phyloP scores from a whole-genome alignment of 2,113 vertebrate genomes.

The Prolemur simus region DNA sequence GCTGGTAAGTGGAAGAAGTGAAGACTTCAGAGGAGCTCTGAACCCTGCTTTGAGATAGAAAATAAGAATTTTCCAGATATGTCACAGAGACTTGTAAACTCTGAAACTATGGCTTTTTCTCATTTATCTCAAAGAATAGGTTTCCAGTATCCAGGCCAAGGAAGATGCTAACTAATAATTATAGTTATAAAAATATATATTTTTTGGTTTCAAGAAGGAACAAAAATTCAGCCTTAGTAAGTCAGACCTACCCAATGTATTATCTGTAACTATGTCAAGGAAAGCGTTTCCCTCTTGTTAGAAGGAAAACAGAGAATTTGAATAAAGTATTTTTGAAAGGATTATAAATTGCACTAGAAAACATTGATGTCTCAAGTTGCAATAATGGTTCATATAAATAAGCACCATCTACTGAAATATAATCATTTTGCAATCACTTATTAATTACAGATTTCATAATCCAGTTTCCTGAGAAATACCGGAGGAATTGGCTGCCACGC shows the following conservation, averaged over 20 bases:
- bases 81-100: background rate
- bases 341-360: background rate
- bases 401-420: background rate
- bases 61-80: background rate
- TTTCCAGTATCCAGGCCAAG: background rate
- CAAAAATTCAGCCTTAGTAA: background rate
- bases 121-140: background rate
- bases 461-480: conserved; percentile 30
- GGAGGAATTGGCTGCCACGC: background rate
- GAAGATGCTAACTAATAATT: background rate
- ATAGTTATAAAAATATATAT: background rate
- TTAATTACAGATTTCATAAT: background rate
- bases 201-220: background rate
- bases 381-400: background rate
- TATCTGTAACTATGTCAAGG: background rate
- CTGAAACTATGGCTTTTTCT: background rate
- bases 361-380: background rate
- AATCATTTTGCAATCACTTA: background rate
- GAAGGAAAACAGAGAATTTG: background rate
- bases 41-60: background rate
- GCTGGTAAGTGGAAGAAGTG: background rate
- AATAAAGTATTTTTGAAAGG: background rate
- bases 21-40: background rate
- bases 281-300: background rate
- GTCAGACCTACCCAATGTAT: background rate